Conservation (phyloP, 2,113 vertebrate genomes). For the Tetraodon nigroviridis region DNA sequence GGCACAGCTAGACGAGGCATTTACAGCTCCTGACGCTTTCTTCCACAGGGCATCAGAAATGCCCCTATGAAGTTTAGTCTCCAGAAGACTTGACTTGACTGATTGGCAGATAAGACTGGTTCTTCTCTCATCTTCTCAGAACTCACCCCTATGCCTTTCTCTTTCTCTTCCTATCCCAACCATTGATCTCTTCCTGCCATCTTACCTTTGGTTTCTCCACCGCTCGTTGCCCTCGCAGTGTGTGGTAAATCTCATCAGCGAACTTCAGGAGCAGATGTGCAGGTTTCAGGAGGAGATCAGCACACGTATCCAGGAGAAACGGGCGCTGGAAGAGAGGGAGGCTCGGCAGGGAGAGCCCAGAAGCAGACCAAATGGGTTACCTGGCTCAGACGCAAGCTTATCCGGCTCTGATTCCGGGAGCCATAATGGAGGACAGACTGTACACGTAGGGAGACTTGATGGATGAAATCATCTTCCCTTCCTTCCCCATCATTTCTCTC, state of each 20-base stretch:
- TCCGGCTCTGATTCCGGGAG: conserved; percentile 53
- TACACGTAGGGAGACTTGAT: conserved; percentile 85
- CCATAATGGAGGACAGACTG: conserved; percentile 77
- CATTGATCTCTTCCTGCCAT: conserved; percentile 23
- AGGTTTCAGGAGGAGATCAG: conserved; percentile 96
- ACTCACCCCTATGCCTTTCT: not conserved
- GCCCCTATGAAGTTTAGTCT: not conserved
- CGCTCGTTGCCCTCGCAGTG: conserved; percentile 76
- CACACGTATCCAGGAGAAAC: conserved; percentile 90
- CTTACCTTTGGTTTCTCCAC: conserved; percentile 19
- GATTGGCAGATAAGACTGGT: conserved; percentile 7
- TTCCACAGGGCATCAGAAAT: not conserved
- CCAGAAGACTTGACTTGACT: not conserved
- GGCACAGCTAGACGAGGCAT: not conserved
- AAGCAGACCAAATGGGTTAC: conserved; percentile 41
- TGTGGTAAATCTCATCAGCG: conserved; percentile 98
- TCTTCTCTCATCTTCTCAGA: conserved; percentile 6
- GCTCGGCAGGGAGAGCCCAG: conserved; percentile 62
- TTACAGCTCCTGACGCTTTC: not conserved
- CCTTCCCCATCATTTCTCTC: conserved; percentile 35
- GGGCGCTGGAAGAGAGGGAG: conserved; percentile 74
- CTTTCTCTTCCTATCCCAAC: conserved; percentile 15
- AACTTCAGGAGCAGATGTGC: conserved; percentile 98
- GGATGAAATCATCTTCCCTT: conserved; percentile 63
- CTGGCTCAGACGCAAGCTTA: conserved; percentile 41